Conservation (phyloP, 2,113 vertebrate species). For the Erythrocercus mccallii region DNA sequence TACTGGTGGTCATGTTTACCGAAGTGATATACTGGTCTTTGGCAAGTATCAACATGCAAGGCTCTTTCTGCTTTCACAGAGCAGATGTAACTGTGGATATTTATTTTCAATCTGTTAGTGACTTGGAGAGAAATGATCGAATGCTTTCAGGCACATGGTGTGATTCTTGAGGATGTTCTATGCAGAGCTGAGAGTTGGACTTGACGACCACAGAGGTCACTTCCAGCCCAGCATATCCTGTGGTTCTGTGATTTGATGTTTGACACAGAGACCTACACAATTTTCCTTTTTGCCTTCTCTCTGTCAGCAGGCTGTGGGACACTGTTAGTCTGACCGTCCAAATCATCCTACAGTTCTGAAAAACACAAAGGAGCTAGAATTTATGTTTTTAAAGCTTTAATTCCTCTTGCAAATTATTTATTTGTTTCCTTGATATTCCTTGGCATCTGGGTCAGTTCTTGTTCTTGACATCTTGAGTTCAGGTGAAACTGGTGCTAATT, state of each 20-base stretch:
- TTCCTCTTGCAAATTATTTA: not conserved
- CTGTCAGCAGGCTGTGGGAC: not conserved
- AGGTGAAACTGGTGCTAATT: not conserved
- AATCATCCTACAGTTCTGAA: not conserved
- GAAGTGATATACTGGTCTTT: not conserved
- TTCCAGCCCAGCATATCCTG: not conserved
- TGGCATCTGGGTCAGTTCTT: not conserved
- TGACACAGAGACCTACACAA: not conserved
- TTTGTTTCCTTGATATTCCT: not conserved
- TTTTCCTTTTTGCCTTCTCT: not conserved
- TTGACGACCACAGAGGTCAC: accelerated
- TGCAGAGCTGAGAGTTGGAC: not conserved
- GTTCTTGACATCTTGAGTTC: not conserved
- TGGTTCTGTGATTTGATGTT: not conserved
- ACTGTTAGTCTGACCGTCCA: not conserved
- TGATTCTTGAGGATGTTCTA: not conserved
- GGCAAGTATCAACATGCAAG: not conserved
- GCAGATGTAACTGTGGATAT: not conserved
- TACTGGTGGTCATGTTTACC: not conserved
- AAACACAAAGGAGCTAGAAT: not conserved
- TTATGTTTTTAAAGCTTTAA: not conserved
- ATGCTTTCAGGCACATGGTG: not conserved
- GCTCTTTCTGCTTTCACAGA: not conserved
- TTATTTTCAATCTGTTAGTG: not conserved
- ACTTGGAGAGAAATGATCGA: not conserved